phyloP scores from a whole-genome alignment of 2,113 vertebrate genomes.

The Copsychus sechellarum region DNA sequence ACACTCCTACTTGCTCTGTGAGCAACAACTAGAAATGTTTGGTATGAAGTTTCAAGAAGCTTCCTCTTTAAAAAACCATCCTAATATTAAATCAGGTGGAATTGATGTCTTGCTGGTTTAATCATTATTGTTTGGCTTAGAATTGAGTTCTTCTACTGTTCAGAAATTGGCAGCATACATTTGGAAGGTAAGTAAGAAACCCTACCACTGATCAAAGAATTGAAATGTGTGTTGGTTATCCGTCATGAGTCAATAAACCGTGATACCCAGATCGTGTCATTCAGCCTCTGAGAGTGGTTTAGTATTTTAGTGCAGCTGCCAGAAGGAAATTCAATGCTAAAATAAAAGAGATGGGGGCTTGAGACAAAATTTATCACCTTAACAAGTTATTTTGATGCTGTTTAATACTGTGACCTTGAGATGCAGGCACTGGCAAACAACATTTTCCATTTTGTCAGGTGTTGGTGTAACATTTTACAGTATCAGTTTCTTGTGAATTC shows the following conservation, averaged over 20 bases:
- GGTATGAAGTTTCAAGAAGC: neutral
- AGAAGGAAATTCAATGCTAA: conserved; percentile 8
- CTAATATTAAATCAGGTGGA: neutral
- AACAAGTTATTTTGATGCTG: neutral
- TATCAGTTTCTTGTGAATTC: neutral
- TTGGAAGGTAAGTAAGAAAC: neutral
- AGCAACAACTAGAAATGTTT: neutral
- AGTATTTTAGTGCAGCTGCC: neutral
- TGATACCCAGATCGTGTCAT: neutral
- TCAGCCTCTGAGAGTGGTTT: neutral
- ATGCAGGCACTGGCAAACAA: neutral
- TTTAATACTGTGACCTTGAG: neutral
- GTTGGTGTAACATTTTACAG: neutral
- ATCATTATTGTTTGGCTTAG: neutral
- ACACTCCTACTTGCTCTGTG: neutral
- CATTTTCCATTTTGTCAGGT: neutral
- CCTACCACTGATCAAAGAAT: conserved; percentile 15
- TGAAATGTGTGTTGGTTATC: neutral
- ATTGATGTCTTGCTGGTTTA: neutral
- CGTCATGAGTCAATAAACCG: neutral
- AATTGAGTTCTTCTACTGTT: neutral
- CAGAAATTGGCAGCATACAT: neutral
- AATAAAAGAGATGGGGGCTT: neutral
- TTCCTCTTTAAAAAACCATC: neutral
- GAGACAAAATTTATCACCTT: neutral